Evolutionary conservation across 2,797 vertebrate species (phyloP).

Genomic region (Tragelaphus eurycerus): DNA sequence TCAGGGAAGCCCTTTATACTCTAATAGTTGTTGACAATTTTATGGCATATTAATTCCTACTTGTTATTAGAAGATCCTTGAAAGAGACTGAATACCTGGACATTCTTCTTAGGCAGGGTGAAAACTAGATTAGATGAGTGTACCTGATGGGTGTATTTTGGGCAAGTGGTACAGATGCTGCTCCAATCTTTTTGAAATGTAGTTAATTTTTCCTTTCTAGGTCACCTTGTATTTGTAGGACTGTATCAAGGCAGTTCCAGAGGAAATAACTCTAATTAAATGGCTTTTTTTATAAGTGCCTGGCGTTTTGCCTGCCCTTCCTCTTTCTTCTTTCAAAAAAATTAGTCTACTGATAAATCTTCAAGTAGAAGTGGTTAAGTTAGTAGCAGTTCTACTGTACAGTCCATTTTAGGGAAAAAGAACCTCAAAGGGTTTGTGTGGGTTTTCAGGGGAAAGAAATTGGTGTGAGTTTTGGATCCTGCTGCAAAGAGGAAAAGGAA

Average conservation of each 20-base stretch:
- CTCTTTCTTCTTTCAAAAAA: background rate
- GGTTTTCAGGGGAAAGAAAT: background rate
- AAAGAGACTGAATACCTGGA: background rate
- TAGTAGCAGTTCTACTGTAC: background rate
- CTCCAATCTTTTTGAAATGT: background rate
- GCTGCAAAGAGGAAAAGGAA: background rate
- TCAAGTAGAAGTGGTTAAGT: background rate
- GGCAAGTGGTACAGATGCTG: background rate
- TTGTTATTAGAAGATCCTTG: background rate
- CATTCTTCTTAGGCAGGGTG: background rate
- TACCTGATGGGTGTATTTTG: background rate
- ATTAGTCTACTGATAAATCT: background rate
- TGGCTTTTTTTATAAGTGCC: background rate
- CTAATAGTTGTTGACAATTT: background rate
- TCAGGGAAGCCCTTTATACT: background rate
- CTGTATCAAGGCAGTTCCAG: background rate
- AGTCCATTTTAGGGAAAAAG: background rate
- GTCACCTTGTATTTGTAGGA: background rate
- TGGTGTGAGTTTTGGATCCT: background rate
- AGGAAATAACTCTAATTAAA: conserved; percentile 2
- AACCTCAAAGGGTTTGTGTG: background rate
- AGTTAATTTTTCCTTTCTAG: background rate
- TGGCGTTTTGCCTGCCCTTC: background rate
- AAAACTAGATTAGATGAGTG: background rate
- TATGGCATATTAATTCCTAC: background rate